Base-by-base conservation (phyloP, 2,113 vertebrate genomes). In the Zosterops lateralis region DNA sequence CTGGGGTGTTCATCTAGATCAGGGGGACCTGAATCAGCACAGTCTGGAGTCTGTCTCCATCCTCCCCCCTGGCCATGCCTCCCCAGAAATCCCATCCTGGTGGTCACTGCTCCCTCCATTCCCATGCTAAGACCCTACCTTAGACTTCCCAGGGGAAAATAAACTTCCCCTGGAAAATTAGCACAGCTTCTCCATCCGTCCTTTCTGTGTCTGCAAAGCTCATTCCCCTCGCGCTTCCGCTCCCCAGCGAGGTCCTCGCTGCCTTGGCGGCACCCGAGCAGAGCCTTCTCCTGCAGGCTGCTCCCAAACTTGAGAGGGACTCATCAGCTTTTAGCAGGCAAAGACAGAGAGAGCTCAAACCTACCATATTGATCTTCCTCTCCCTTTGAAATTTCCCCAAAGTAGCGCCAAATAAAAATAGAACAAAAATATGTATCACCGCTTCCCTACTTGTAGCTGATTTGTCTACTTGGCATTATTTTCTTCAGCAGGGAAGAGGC, bases 381-480 rank as follows among this genome's bases (percentile, higher is more conserved):
- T 76, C 56, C 85, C 84, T 95, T 90, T 80, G 87, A 89, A 75
- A 72, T 66, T 42, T 51, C 67, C 74, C 62, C 58, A 3, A 79
- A 94, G 90, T 51, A 95, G 72, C 1, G 2, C 58, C 78, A 84
- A 95, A 92, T 73, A 92, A 97, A 96, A 95, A 93, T 72, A 92
- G 87, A 93, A 76, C 71, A 75, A 87, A 95, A 95, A 64, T 48
- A 67, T 9, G n/a, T 86, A 85, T 87, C 92, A n/a, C 77, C 32
- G 3, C 81, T 89, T 87, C 48, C 56, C 84, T 93, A 48, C 88
- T 93, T 89, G 81, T 93, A 91, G 84, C 62, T 86, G 92, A 95
- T 90, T 95, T 87, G 84, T 94, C 89, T 90, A 71, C 76, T 94
- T 90, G 93, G 87, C 90, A 74, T 97, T 93, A 95, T 92, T 93